Evolutionary conservation across 2,113 vertebrate species (phyloP), one percentile per base, ranked within the genome.

Genomic region (Rhynchopsitta pachyrhyncha): DNA sequence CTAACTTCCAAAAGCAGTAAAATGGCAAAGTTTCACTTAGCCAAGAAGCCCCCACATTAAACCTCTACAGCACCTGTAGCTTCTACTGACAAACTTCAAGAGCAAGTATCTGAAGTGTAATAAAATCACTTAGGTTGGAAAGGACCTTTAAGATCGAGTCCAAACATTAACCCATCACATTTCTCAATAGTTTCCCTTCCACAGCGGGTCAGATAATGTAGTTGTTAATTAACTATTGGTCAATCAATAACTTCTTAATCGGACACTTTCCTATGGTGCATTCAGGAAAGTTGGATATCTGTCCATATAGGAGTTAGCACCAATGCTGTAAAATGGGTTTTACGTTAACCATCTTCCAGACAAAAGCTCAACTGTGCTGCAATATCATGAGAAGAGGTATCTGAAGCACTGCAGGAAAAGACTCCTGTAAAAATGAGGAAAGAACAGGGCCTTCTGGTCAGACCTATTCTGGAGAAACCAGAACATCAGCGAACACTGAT

Each of bases 401-500:
- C 18, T 39, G 33, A 64, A 92, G 44, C 31, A 47, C 1, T 31
- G 53, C 76, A 50, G 52, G n/a, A 33, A 44, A 44, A 29, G 22
- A n/a, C 17, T 47, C 2, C 29, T 50, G n/a, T 10, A 27, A 44
- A 37, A 84, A 25, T 3, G 23, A 79, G 44, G 49, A 31, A 6
- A 28, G 29, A 81, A 23, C 0, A 27, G n/a, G 18, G 23, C 29
- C 33, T 70, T 78, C 41, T 16, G 37, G 44, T 74, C 37, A 42
- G 27, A 14, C 13, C 27, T 50, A 1, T 13, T 25, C 69, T 6
- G 1, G 0, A 62, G 70, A 55, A 88, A 81, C 50, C 49, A 5
- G 11, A 49, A 33, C 13, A 49, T 5, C 22, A 10, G 57, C 4
- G 22, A 90, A 29, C 41, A 4, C 31, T 17, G 31, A 25, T 23